Conservation (phyloP, 2,113 vertebrate species). For the Rutilus rutilus region DNA sequence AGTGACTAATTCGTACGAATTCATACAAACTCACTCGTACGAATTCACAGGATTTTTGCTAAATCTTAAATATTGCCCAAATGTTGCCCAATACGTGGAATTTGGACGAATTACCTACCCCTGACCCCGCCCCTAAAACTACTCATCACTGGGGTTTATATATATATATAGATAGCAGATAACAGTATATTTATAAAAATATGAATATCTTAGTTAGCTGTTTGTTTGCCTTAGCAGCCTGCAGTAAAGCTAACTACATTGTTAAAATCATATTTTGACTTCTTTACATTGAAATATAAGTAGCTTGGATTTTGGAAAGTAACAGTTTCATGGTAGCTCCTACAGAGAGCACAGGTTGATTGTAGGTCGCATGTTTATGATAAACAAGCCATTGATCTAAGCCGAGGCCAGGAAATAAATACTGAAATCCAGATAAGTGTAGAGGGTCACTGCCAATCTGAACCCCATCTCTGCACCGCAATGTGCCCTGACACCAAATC, state of each 20-base stretch:
- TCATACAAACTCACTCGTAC: no score
- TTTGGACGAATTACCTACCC: no score
- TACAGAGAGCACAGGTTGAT: neutral
- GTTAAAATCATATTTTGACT: neutral
- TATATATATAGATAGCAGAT: no score
- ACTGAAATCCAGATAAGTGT: slow-evolving; percentile 47
- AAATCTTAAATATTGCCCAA: no score
- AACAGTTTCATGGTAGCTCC: neutral
- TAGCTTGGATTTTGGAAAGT: neutral
- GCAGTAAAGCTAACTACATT: neutral
- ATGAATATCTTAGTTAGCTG: neutral
- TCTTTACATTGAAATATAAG: neutral
- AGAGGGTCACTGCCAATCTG: slow-evolving; percentile 52
- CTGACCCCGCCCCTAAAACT: no score
- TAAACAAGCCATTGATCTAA: slow-evolving; percentile 13
- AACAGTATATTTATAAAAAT: no score
- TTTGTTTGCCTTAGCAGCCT: neutral
- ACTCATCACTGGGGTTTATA: no score
- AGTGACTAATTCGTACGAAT: no score
- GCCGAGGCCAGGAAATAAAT: slow-evolving; percentile 30
- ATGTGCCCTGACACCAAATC: slow-evolving; percentile 40
- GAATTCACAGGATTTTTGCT: no score
- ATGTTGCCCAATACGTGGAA: no score
- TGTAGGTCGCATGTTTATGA: slow-evolving; percentile 48
- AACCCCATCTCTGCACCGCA: slow-evolving; percentile 15